These are phyloP conservation scores for Drosophila willistoni DNA, from an alignment of 1,140 invertebrate species.

Conservation along the genomic window DNA sequence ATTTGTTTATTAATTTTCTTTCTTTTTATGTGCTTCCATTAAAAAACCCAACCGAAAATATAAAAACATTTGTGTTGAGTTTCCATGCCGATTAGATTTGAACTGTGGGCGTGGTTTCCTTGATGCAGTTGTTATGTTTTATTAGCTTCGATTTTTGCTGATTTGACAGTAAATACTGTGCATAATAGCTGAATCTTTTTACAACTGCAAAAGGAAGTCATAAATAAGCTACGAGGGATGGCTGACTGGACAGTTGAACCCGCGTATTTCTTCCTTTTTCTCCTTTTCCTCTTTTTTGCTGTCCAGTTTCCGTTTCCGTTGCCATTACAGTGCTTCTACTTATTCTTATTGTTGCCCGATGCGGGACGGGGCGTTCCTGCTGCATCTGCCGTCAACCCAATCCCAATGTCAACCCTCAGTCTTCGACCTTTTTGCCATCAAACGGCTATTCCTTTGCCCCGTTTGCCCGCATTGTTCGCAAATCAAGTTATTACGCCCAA, in stretches of 20 bases:
- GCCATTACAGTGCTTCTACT: not conserved
- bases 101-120: constrained; percentile 42
- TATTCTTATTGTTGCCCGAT: constrained; percentile 23
- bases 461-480: constrained; percentile 65
- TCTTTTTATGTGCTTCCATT: constrained; percentile 15
- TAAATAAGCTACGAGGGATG: constrained; percentile 62
- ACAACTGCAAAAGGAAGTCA: constrained; percentile 72
- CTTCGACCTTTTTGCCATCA: constrained; percentile 1
- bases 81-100: not conserved
- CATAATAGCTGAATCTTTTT: constrained; percentile 61
- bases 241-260: constrained; percentile 67
- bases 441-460: constrained; percentile 14
- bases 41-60: not conserved
- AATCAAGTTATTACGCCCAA: constrained; percentile 77
- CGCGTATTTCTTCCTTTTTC: constrained; percentile 33
- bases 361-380: constrained; percentile 53
- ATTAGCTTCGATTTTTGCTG: constrained; percentile 73
- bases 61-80: not conserved
- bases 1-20: constrained; percentile 30
- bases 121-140: constrained; percentile 65
- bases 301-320: constrained; percentile 31
- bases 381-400: constrained; percentile 67
- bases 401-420: not conserved
- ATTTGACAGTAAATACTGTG: constrained; percentile 69
- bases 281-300: not conserved